Base-by-base conservation (phyloP, 2,113 vertebrate genomes). In the Miniopterus natalensis region DNA sequence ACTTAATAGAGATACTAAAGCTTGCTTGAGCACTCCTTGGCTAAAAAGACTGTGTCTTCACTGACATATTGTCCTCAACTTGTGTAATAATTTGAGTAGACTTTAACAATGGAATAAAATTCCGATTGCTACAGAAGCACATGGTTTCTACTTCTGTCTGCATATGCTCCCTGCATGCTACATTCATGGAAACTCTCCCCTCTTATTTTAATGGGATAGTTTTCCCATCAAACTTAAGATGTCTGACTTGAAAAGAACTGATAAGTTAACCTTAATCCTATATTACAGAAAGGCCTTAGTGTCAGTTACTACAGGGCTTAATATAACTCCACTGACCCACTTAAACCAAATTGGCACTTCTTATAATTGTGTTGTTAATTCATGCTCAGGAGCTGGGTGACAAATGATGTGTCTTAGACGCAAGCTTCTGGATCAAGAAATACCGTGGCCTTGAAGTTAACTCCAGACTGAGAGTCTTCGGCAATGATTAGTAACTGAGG, bases 331-430 rank as follows among this genome's bases (percentile, higher is more conserved):
- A 63, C 68, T 96, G 96, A 95, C 97, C 94, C 88, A 92, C 92
- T 96, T 95, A 93, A 83, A 94, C 94, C 81, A 68, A 95, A 95
- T 97, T 97, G 95, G 97, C 95, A 95, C 61, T 78, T 92, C 79
- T 94, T 94, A 91, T 97, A 97, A 97, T 96, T 97, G 93, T 59
- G 49, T 77, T 93, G 87, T 97, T 96, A 95, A 95, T 96, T 96
- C 95, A 90, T 73, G 84, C 71, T 94, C 42, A 65, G 81, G 86
- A 90, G 21, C 25, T 45, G 9, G n/a, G 59, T 95, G 45, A 92
- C 85, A 95, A 96, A 96, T 78, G 74, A 83, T 92, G 74, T 51
- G 57, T 88, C 40, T 91, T 84, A 73, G 88, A 94, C 85, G 80
- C 21, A 88, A 66, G 88, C 84, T 95, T 90, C 88, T 97, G 78